phyloP scores from a whole-genome alignment of 2,113 vertebrate genomes.

The Geococcyx californianus region DNA sequence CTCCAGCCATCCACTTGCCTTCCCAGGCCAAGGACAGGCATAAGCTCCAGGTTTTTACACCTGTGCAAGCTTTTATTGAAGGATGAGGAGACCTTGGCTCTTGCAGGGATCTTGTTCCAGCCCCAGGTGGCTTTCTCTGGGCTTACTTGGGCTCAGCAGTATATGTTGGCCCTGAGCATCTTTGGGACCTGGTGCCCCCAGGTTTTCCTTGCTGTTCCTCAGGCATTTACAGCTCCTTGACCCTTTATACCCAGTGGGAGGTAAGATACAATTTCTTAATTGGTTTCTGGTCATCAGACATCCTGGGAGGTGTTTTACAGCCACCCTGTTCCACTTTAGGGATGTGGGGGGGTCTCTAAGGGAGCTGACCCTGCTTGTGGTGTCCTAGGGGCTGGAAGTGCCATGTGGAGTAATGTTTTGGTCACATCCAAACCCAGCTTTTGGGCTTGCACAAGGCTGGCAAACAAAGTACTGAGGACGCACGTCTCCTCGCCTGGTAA shows the following conservation, averaged over 20 bases:
- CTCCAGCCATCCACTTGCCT: neutral
- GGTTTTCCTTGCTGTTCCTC: neutral
- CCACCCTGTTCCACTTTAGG: neutral
- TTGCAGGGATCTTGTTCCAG: fast-evolving
- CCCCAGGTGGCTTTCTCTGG: neutral
- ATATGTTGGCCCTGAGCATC: fast-evolving
- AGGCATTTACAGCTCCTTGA: neutral
- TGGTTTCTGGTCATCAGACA: neutral
- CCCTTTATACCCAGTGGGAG: neutral
- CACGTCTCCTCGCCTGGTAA: fast-evolving
- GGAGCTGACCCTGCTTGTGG: neutral
- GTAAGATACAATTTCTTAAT: neutral
- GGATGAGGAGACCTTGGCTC: neutral
- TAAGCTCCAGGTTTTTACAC: neutral
- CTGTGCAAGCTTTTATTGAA: fast-evolving
- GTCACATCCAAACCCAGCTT: neutral
- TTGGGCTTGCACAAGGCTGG: neutral
- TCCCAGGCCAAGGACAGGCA: neutral
- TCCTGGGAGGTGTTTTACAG: neutral
- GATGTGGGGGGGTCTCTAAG: fast-evolving
- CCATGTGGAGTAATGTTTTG: fast-evolving
- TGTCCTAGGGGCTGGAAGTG: neutral
- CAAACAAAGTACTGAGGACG: neutral
- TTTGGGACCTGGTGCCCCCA: neutral
- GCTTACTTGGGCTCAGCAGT: neutral